Conservation (phyloP, 2,888 invertebrate genomes). For the Cerceris rybyensis region DNA sequence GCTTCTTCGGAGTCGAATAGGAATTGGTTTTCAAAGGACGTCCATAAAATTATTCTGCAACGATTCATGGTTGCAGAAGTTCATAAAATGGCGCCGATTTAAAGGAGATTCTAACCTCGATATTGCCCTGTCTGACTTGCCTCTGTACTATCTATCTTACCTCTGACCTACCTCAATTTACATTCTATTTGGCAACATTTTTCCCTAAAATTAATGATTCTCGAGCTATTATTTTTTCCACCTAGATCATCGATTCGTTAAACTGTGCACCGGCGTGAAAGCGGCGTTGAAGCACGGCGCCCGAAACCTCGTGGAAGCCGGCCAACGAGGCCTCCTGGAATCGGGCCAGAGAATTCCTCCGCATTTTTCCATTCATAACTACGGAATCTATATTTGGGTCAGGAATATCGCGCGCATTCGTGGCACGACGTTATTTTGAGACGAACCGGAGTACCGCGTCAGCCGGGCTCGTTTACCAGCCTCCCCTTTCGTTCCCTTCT, state of each 20-base stretch:
- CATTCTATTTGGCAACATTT: too few relatives aligned
- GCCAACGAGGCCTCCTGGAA: constrained; percentile 68
- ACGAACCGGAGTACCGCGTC: constrained; percentile 43
- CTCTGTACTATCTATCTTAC: too few relatives aligned
- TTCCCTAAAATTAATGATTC: too few relatives aligned
- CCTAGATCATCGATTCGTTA: neutral
- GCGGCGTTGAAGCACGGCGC: constrained; percentile 54
- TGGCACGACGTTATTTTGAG: constrained; percentile 67
- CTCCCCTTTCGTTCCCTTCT: constrained; percentile 8
- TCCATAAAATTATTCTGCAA: too few relatives aligned
- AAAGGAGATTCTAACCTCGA: too few relatives aligned
- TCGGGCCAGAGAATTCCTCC: constrained; percentile 74
- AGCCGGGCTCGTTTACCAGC: constrained; percentile 39
- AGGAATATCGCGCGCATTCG: constrained; percentile 65
- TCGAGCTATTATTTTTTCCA: too few relatives aligned
- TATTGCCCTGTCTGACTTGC: too few relatives aligned
- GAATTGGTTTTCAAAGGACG: constrained; percentile 29
- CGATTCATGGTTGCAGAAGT: too few relatives aligned
- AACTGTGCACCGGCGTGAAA: constrained; percentile 23
- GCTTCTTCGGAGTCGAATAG: constrained; percentile 28
- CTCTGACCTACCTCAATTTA: too few relatives aligned
- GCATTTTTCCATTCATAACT: constrained; percentile 80
- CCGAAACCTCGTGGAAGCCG: constrained; percentile 60
- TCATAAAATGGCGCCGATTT: too few relatives aligned
- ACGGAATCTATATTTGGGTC: constrained; percentile 70